Percentiles rank a stretch among this genome's conserved stretches.
These are phyloP conservation scores for Lepus europaeus DNA, from an alignment of 2,113 vertebrate genomes.

Conservation along the genomic window DNA sequence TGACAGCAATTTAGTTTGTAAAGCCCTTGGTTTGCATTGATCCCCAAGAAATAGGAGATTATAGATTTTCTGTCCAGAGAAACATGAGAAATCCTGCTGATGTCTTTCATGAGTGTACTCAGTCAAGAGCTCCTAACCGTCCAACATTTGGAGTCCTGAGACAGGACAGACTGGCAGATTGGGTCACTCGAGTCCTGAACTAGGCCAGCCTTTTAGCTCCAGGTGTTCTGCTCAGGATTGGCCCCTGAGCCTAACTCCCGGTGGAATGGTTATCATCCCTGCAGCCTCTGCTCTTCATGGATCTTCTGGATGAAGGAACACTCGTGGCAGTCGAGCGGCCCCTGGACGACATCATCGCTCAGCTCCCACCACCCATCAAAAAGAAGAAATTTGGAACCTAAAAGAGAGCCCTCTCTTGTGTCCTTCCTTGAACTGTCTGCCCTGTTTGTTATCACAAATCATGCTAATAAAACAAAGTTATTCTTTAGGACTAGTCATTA, in stretches of 20 bases:
- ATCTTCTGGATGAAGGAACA: slow-evolving; percentile 92
- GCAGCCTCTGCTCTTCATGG: slow-evolving; percentile 92
- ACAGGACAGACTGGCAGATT: neutral
- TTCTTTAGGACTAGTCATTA: slow-evolving; percentile 61
- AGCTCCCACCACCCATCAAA: slow-evolving; percentile 93
- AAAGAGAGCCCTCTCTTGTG: slow-evolving; percentile 56
- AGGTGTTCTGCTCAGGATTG: neutral
- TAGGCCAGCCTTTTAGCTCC: neutral
- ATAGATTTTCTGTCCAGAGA: slow-evolving; percentile 35
- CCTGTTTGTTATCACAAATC: slow-evolving; percentile 55
- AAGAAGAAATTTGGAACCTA: slow-evolving; percentile 98
- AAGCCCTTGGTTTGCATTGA: neutral
- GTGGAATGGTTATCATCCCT: slow-evolving; percentile 49
- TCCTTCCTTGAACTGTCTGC: slow-evolving; percentile 53
- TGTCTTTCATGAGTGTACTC: neutral
- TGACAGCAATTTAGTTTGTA: neutral
- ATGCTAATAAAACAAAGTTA: slow-evolving; percentile 82
- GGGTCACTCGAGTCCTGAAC: neutral
- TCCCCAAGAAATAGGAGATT: slow-evolving; percentile 36
- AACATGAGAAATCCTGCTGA: neutral
- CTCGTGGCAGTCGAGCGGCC: slow-evolving; percentile 96
- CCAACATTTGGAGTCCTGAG: neutral
- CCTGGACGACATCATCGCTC: slow-evolving; percentile 91
- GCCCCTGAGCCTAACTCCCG: neutral
- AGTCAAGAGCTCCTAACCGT: neutral